Conservation (phyloP, 2,113 vertebrate species). For the Chloropsis hardwickii region DNA sequence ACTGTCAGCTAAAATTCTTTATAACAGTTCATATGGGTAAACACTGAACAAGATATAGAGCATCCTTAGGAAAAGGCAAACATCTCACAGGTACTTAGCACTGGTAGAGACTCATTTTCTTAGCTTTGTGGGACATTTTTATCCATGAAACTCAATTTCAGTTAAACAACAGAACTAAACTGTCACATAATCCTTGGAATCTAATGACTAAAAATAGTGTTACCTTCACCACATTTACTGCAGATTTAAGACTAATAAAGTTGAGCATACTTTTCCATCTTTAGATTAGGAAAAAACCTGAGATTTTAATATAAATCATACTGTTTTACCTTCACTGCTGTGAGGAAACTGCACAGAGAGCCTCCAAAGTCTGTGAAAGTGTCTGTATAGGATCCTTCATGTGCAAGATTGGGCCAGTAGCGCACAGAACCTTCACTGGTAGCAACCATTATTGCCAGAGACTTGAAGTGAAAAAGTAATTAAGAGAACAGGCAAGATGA, state of each 20-base stretch:
- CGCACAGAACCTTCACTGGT: constrained; percentile 83
- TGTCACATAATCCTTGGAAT: background rate
- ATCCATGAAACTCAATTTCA: background rate
- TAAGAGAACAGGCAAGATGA: background rate
- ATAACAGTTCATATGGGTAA: background rate
- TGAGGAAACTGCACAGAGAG: constrained; percentile 80
- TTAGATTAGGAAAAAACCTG: background rate
- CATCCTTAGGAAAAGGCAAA: background rate
- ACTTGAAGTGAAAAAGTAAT: constrained; percentile 49
- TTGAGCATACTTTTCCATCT: background rate
- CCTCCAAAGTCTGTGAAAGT: constrained; percentile 79
- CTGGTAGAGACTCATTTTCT: background rate
- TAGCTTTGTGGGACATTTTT: background rate
- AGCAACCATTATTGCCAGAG: constrained; percentile 83
- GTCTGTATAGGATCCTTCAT: constrained; percentile 85
- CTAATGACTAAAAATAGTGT: background rate
- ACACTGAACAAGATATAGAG: background rate
- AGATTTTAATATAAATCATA: background rate
- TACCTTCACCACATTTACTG: background rate
- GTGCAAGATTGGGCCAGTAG: constrained; percentile 86
- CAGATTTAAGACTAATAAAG: background rate
- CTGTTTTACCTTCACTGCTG: constrained; percentile 81
- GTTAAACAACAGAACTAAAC: background rate
- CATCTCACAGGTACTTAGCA: background rate
- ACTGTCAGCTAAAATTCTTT: background rate